phyloP scores from a whole-genome alignment of 1,140 invertebrate species.

The Pristionchus pacificus region DNA sequence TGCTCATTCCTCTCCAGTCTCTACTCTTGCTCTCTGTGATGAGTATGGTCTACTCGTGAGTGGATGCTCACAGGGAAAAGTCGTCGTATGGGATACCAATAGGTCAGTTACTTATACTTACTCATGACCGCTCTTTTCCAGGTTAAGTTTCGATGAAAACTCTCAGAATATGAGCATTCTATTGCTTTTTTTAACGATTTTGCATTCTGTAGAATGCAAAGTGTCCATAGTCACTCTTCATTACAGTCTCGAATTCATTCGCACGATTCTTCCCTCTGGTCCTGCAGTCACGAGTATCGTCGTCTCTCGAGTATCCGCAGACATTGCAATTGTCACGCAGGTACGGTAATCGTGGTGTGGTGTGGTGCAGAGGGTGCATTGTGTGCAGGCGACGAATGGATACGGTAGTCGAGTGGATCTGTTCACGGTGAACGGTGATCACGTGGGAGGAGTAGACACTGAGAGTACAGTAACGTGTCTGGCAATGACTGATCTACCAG shows the following conservation, averaged over 20 bases:
- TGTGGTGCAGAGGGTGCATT: no score
- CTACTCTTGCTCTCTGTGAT: constrained; percentile 18
- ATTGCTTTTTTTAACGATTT: no score
- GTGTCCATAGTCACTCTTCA: no score
- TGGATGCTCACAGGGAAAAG: constrained; percentile 15
- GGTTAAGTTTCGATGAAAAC: no score
- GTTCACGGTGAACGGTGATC: constrained; percentile 19
- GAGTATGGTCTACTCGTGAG: constrained; percentile 27
- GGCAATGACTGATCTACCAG: constrained; percentile 28
- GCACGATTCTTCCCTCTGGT: no score
- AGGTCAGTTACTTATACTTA: constrained; percentile 26
- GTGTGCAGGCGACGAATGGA: no score
- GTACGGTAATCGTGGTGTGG: no score
- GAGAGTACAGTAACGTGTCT: constrained; percentile 10
- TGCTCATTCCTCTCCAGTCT: constrained; percentile 14
- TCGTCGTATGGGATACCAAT: constrained; percentile 30
- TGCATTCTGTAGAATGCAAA: no score
- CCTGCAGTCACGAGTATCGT: constrained; percentile 9
- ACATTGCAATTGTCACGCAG: constrained; percentile 24
- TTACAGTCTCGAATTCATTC: no score
- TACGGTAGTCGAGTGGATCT: constrained; percentile 17
- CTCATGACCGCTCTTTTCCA: no score
- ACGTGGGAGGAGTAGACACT: constrained; percentile 22
- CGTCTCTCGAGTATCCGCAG: constrained; percentile 17
- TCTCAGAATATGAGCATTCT: no score